Percentiles rank a stretch among this genome's conserved stretches.
These are phyloP conservation scores for Podabrus alpinus DNA, from an alignment of 2,888 invertebrate species.

Conservation along the genomic window DNA sequence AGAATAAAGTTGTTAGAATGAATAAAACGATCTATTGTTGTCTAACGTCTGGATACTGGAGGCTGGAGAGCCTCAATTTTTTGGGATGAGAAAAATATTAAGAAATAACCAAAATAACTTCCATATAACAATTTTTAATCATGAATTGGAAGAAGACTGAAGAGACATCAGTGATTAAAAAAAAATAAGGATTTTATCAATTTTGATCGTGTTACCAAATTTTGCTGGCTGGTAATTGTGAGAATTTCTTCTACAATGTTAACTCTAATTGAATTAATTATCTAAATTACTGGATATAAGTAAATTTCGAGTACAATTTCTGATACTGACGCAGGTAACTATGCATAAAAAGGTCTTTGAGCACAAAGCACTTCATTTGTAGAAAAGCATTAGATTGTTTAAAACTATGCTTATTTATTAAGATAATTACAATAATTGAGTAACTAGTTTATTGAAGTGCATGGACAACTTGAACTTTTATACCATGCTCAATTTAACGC, in stretches of 20 bases:
- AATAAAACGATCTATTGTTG: no score
- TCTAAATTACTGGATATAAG: neutral
- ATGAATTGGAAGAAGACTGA: no score
- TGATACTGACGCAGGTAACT: neutral
- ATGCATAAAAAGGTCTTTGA: neutral
- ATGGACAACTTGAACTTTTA: constrained; percentile 4
- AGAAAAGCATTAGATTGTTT: neutral
- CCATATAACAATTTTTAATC: no score
- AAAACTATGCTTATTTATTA: constrained; percentile 4
- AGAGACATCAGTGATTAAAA: neutral
- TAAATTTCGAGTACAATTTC: neutral
- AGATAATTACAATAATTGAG: constrained; percentile 13
- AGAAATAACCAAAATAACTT: no score
- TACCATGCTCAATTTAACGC: constrained; percentile 14
- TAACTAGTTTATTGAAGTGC: constrained; percentile 15
- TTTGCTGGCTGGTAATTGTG: constrained; percentile 7
- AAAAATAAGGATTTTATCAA: constrained; percentile 1
- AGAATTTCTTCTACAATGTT: neutral
- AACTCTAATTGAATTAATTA: neutral
- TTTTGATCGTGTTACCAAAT: constrained; percentile 3
- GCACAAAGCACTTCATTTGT: neutral
- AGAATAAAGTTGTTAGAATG: no score
- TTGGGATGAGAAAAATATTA: no score
- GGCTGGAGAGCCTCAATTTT: no score
- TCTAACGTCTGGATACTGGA: no score